Base-by-base conservation (phyloP, 2,888 invertebrate species). In the Tholera decimalis region DNA sequence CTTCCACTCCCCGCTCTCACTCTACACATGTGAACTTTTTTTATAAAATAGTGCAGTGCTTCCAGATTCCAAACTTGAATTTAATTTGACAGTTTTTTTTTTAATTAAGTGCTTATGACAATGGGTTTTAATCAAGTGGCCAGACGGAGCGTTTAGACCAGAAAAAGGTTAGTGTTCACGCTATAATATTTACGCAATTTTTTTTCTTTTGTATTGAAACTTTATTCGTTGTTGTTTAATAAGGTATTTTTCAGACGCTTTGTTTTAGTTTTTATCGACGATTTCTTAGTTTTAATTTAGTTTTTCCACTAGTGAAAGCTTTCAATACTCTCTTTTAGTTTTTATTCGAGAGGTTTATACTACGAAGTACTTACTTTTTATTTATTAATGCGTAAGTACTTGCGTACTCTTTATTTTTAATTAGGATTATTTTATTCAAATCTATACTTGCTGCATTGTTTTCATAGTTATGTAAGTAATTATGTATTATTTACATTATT, bases 11-110 rank as follows among this genome's bases (percentile, higher is more conserved):
- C 77, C 75, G 66, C 80, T 70, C 75, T 73, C 73, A 80, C 81
- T 81, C 81, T 77, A 71, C 88, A 89, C 89, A 90, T 91, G 90
- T 92, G 89, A 92, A 93, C 92, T 93, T 93, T 93, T 91, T 91
- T 89, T 89, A 67, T 66, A 74, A 75, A 79, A 85, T 77, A 87
- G 91, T 92, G 89, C 86, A 88, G 89, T 93, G 88, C 83, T 62
- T 58, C 60, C 54, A 67, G 62, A 65, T 78, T 73, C 53, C 39
- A 59, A 82, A 82, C 47, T 66, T 57, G 22, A 68, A 65, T 33
- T 75, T 79, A 77, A 77, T 62, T 62, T 74, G 63, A 73, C 79
- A 77, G 82, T 63, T 53, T 73, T 67, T 69, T 57, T 80, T 73
- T 79, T 5, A 7, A 78, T 80, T 65, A 75, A 76, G 83, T 86